These are phyloP conservation scores for Hypanus sabinus DNA, from an alignment of 2,113 vertebrate species.

Conservation along the genomic window DNA sequence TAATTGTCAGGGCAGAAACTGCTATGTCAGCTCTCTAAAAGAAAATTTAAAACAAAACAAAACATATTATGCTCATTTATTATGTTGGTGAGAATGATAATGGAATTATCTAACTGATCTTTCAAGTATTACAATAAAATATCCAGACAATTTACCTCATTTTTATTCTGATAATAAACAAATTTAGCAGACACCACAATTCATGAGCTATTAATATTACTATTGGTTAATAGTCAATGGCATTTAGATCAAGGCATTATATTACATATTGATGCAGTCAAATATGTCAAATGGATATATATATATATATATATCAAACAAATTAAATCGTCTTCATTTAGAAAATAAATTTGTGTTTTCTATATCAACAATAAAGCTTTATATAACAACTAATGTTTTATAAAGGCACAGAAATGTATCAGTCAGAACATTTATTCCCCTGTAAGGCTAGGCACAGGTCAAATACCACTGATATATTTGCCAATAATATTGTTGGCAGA, in stretches of 20 bases:
- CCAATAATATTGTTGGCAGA: too few species aligned
- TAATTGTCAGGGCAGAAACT: constrained; percentile 93
- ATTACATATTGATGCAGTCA: not conserved
- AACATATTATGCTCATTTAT: not conserved
- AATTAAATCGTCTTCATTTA: not conserved
- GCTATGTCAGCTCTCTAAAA: constrained; percentile 87
- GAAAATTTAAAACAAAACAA: not conserved
- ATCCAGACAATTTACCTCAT: not conserved
- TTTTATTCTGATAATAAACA: not conserved
- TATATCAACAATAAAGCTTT: not conserved
- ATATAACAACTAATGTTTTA: not conserved
- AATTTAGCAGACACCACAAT: not conserved
- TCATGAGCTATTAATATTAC: not conserved
- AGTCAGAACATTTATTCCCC: not conserved
- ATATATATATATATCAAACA: not conserved
- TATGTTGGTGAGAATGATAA: not conserved
- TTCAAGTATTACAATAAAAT: not conserved
- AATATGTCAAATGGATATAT: not conserved
- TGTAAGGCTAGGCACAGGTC: too few species aligned
- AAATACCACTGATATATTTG: too few species aligned
- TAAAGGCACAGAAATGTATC: not conserved
- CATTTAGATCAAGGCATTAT: not conserved
- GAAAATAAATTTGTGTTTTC: not conserved
- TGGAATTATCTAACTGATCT: not conserved
- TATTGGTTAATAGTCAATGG: not conserved